Evolutionary conservation across 92 coral and sea anemone genomes (phyloP).

Genomic region (Siderastrea radians): DNA sequence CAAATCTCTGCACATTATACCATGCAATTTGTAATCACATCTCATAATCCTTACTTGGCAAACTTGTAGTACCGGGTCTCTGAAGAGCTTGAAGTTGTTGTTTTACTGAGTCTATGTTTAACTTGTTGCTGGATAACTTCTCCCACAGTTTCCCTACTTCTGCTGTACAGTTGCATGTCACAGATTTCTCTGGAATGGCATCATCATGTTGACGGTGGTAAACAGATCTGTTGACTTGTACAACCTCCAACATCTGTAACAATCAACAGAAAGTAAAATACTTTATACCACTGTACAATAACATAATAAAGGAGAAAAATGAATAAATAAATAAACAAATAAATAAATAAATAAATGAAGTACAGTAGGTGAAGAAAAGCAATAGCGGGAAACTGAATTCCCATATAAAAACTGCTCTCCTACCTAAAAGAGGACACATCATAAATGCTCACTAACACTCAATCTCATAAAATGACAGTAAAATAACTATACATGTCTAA

Average conservation of each 20-base stretch:
- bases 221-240: constrained; percentile 33
- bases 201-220: not conserved
- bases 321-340: no score
- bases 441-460: no score
- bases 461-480: no score
- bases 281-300: no score
- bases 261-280: not conserved
- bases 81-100: constrained; percentile 29
- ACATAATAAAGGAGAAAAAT: no score
- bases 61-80: not conserved
- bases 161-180: constrained; percentile 14
- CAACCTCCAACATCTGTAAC: constrained; percentile 28
- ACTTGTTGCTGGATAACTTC: constrained; percentile 22
- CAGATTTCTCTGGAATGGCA: not conserved
- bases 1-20: not conserved
- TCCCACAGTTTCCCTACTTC: constrained; percentile 36
- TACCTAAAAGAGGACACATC: no score
- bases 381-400: no score
- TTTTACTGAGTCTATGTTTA: constrained; percentile 10
- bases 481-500: no score
- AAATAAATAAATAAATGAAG: no score
- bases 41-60: constrained; percentile 1
- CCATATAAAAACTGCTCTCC: no score
- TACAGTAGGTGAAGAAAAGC: no score
- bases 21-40: not conserved